phyloP scores from a whole-genome alignment of 2,113 vertebrate species.

The Typhlomys cinereus region DNA sequence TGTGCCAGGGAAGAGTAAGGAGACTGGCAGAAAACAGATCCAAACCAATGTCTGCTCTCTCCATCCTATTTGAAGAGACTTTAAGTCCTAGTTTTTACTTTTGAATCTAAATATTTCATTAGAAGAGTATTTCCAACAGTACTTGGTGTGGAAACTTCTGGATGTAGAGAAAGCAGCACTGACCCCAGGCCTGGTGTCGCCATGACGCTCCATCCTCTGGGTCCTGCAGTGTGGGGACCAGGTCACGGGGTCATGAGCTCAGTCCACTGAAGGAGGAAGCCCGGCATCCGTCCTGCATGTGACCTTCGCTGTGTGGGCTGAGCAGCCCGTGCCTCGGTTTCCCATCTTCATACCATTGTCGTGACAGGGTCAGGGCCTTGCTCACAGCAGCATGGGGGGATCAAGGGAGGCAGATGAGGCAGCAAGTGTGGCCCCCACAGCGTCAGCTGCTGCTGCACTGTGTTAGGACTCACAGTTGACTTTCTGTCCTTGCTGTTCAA shows the following conservation, averaged over 20 bases:
- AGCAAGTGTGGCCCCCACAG: rapidly evolving
- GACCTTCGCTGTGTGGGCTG: background rate
- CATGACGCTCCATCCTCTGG: background rate
- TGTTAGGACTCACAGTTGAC: too few species aligned
- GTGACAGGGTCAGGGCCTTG: background rate
- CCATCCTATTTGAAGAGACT: background rate
- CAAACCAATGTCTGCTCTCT: background rate
- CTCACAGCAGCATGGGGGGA: background rate
- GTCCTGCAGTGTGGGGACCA: too few species aligned
- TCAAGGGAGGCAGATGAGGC: background rate
- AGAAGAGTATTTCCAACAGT: background rate
- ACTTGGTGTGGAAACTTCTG: background rate
- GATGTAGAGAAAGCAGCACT: background rate
- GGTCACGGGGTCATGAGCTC: background rate
- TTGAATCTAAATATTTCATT: background rate
- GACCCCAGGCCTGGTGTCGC: background rate
- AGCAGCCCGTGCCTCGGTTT: background rate
- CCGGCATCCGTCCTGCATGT: rapidly evolving
- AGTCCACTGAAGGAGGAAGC: rapidly evolving
- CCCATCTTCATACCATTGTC: background rate
- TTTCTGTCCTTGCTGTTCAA: background rate
- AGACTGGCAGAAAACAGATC: too few species aligned
- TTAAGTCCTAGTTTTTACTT: background rate
- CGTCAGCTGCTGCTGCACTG: too few species aligned
- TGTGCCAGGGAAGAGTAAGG: background rate